Evolutionary conservation across 2,888 invertebrate species (phyloP), one percentile per base, ranked within the genome.

Genomic region (Acholoe squamosa): DNA sequence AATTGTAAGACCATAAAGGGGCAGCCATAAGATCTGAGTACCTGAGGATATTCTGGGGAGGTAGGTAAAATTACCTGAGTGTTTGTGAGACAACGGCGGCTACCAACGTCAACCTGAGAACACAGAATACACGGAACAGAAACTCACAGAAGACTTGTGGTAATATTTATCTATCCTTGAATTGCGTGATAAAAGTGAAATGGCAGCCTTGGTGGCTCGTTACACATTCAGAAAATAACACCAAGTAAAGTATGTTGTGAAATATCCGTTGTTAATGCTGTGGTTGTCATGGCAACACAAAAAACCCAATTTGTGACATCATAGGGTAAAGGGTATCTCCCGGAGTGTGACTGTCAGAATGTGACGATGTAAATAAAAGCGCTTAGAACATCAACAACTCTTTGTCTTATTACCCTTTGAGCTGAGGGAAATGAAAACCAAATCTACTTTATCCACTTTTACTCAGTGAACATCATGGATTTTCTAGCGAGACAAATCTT

Each of bases 321-420:
- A 34, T 7, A 1, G 22, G 84, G 84, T 84, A 84, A 43, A 16
- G 28, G n/a, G 43, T 34, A 22, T 51, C 51, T 84, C 51, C 51
- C 43, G 84, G 84, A 84, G 84, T 84, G 51, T 51, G 84, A 51
- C 84, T 84, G 84, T 84, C 84, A 43, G 84, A 34, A 51, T n/a
- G 84, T 43, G 84, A 84, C 33, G 84, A 84, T 71, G 71, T n/a
- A 34, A 84, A 84, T 84, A 84, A 84, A 84, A 84, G 3, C 28
- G 84, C 84, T 43, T 84, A 84, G 43, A 84, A 84, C n/a, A 61
- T 12, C 61, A 43, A 43, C 43, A 43, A 43, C 43, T n/a, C n/a
- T n/a, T n/a, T n/a, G n/a, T n/a, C n/a, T n/a, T n/a, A n/a, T n/a
- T n/a, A n/a, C n/a, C n/a, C n/a, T n/a, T n/a, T n/a, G n/a, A n/a